Percentiles rank a stretch among this genome's conserved stretches.
These are phyloP conservation scores for Esox niger DNA, from an alignment of 2,113 vertebrate genomes.

Conservation along the genomic window DNA sequence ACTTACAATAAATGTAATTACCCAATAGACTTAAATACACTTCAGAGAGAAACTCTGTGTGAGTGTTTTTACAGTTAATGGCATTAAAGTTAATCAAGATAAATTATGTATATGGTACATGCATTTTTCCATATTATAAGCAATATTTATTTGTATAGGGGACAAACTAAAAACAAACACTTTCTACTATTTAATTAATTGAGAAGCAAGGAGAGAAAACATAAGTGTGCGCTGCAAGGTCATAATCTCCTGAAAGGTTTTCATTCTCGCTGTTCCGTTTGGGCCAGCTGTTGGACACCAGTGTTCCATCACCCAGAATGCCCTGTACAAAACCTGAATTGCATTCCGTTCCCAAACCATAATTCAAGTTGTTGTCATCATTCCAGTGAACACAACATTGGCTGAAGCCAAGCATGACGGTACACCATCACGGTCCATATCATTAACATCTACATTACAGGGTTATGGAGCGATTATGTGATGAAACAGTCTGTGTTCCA, in stretches of 20 bases:
- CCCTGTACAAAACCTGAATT: not conserved
- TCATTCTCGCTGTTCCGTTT: not conserved
- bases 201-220: too few relatives aligned
- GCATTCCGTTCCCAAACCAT: constrained; percentile 6
- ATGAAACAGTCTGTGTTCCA: not conserved
- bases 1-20: too few relatives aligned
- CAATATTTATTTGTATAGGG: too few relatives aligned
- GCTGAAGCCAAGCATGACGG: not conserved
- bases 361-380: not conserved
- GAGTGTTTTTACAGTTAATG: constrained; percentile 2
- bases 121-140: too few relatives aligned
- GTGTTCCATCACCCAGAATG: not conserved
- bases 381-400: not conserved
- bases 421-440: constrained; percentile 4
- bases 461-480: too few relatives aligned
- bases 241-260: not conserved
- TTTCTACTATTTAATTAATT: too few relatives aligned
- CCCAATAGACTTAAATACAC: constrained; percentile 47
- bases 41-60: constrained; percentile 7
- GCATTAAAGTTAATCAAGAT: too few relatives aligned
- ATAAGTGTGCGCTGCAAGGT: not conserved
- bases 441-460: constrained; percentile 5
- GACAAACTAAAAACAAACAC: too few relatives aligned
- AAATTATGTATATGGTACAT: too few relatives aligned
- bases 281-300: not conserved